Percentiles rank a stretch among this genome's conserved stretches.
phyloP scores from a whole-genome alignment of 2,888 invertebrate species.

The Agrotis ipsilon region DNA sequence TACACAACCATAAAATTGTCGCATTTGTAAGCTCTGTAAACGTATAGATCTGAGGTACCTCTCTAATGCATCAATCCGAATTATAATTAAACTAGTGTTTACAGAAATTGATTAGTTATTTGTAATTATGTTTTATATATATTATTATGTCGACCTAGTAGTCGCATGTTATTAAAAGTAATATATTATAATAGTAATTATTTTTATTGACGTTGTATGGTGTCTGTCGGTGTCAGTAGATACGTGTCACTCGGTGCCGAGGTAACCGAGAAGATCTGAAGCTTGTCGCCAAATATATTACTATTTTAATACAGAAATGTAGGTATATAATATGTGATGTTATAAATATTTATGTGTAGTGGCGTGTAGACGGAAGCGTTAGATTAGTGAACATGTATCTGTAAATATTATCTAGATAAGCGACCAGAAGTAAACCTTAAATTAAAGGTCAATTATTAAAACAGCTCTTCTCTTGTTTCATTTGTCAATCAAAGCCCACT shows the following conservation, averaged over 20 bases:
- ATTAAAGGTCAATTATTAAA: slow-evolving; percentile 74
- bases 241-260: slow-evolving; percentile 8
- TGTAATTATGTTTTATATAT: slow-evolving; percentile 54
- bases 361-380: slow-evolving; percentile 53
- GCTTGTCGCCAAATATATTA: slow-evolving; percentile 48
- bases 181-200: slow-evolving; percentile 60
- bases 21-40: slow-evolving; percentile 35
- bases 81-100: slow-evolving; percentile 58
- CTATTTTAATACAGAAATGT: slow-evolving; percentile 49
- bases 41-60: slow-evolving; percentile 66
- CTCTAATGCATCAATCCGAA: slow-evolving; percentile 67
- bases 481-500: not conserved
- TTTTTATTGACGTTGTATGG: slow-evolving; percentile 32
- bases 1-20: not conserved
- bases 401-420: slow-evolving; percentile 77
- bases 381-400: slow-evolving; percentile 68
- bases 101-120: slow-evolving; percentile 47
- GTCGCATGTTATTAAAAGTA: slow-evolving; percentile 65
- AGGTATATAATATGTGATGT: slow-evolving; percentile 67
- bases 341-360: slow-evolving; percentile 70
- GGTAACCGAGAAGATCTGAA: slow-evolving; percentile 14
- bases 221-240: slow-evolving; percentile 36
- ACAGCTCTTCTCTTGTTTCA: slow-evolving; percentile 43
- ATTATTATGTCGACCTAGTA: slow-evolving; percentile 46
- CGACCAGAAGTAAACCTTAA: slow-evolving; percentile 77